Evolutionary conservation across 1,140 invertebrate genomes (phyloP).

Genomic region (Saccostrea glomerata): DNA sequence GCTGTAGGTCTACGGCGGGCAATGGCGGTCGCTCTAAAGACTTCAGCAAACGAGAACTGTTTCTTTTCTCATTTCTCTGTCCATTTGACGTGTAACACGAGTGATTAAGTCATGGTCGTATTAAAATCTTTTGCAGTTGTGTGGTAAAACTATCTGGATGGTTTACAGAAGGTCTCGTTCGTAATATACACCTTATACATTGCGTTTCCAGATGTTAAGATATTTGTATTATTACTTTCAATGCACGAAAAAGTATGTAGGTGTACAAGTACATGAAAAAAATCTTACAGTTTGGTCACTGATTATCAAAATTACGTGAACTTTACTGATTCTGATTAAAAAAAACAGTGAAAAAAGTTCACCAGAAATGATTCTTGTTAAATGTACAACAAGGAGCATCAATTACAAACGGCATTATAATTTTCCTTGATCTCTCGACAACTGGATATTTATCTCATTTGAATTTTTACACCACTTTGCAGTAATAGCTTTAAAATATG

Average conservation of each 20-base stretch:
- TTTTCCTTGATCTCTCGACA: too few species aligned
- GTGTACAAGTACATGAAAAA: neutral
- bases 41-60: neutral
- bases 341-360: too few species aligned
- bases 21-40: neutral
- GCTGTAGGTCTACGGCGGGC: conserved; percentile 9
- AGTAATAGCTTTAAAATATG: too few species aligned
- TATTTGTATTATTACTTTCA: neutral
- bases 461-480: too few species aligned
- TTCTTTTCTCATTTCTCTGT: neutral
- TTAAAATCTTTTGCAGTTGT: neutral
- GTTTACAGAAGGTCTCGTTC: neutral
- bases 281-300: neutral
- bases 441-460: too few species aligned
- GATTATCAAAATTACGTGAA: neutral
- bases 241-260: neutral
- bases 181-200: neutral
- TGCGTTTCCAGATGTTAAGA: neutral
- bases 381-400: too few species aligned
- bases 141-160: neutral
- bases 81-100: neutral
- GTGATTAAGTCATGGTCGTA: neutral
- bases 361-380: too few species aligned
- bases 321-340: too few species aligned
- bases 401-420: too few species aligned